Percentiles rank a stretch among this genome's conserved stretches.
These are phyloP conservation scores for Tachina grossa DNA, from an alignment of 2,888 invertebrate species.

Conservation along the genomic window DNA sequence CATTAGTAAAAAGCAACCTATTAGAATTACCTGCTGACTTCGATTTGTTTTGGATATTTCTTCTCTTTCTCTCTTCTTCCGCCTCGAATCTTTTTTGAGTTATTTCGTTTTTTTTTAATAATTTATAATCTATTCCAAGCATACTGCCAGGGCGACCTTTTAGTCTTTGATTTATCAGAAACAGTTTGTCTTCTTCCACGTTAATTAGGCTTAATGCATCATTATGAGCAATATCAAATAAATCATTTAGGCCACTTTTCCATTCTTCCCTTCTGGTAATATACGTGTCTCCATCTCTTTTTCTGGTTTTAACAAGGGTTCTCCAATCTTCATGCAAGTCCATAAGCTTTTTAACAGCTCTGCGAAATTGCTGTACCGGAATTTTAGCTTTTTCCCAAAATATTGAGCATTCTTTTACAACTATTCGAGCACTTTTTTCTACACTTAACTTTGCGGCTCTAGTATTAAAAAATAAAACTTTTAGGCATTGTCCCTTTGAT, in stretches of 20 bases:
- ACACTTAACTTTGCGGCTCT: neutral
- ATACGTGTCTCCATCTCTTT: constrained; percentile 6
- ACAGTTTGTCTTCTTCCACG: constrained; percentile 13
- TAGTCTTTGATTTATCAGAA: constrained; percentile 16
- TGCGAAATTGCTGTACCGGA: constrained; percentile 3
- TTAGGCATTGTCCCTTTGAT: neutral
- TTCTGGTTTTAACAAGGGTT: constrained; percentile 8
- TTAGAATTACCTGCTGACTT: neutral
- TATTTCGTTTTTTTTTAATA: constrained; percentile 25
- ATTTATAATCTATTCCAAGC: neutral
- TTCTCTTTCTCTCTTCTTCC: neutral
- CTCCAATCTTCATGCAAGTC: neutral
- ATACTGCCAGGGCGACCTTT: constrained; percentile 12
- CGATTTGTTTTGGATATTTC: neutral
- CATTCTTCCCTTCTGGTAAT: neutral
- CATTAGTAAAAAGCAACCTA: too few species aligned
- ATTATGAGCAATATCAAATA: too few species aligned
- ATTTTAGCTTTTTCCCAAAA: too few species aligned
- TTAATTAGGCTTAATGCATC: constrained; percentile 18
- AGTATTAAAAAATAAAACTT: constrained; percentile 28
- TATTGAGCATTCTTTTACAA: constrained; percentile 11
- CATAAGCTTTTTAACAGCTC: constrained; percentile 1
- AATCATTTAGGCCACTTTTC: constrained; percentile 5
- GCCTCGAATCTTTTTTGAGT: neutral
- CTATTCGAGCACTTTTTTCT: constrained; percentile 9